Conservation (phyloP, 2,888 invertebrate species). For the Andrena hattorfiana region DNA sequence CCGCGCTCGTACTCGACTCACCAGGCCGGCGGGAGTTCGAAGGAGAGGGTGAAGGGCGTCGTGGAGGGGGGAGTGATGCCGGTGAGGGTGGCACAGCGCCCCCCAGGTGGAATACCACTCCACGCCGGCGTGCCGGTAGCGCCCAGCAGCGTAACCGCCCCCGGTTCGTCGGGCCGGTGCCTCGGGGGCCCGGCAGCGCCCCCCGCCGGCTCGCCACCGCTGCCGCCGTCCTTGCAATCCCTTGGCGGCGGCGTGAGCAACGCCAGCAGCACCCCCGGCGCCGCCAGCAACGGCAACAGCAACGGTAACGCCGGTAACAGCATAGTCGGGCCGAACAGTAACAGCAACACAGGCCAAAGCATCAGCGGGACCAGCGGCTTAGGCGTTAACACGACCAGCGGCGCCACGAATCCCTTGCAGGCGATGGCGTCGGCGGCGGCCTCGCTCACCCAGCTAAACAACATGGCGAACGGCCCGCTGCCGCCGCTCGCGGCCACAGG, state of each 20-base stretch:
- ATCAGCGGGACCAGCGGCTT: constrained; percentile 44
- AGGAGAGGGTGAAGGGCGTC: constrained; percentile 80
- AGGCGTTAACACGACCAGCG: constrained; percentile 62
- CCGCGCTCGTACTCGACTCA: constrained; percentile 50
- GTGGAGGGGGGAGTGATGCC: constrained; percentile 85
- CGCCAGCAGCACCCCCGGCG: constrained; percentile 35
- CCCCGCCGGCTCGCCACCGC: constrained; percentile 80
- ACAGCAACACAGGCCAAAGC: constrained; percentile 26
- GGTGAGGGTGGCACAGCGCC: constrained; percentile 87
- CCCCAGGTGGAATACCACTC: constrained; percentile 88
- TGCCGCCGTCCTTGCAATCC: constrained; percentile 78
- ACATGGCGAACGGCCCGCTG: constrained; percentile 84
- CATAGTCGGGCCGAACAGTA: constrained; percentile 23
- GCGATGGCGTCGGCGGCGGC: constrained; percentile 84
- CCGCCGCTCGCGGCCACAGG: constrained; percentile 80
- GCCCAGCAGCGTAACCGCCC: constrained; percentile 88
- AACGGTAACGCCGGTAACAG: constrained; percentile 25
- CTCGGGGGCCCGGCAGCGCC: constrained; percentile 83
- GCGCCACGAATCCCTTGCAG: constrained; percentile 81
- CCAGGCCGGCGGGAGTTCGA: constrained; percentile 71
- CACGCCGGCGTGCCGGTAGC: constrained; percentile 88
- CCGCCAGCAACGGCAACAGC: constrained; percentile 78
- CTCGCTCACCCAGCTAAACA: constrained; percentile 83
- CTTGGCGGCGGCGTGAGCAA: constrained; percentile 68
- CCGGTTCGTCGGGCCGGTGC: constrained; percentile 87